phyloP scores from a whole-genome alignment of 2,797 vertebrate genomes.

The Miopithecus talapoin region DNA sequence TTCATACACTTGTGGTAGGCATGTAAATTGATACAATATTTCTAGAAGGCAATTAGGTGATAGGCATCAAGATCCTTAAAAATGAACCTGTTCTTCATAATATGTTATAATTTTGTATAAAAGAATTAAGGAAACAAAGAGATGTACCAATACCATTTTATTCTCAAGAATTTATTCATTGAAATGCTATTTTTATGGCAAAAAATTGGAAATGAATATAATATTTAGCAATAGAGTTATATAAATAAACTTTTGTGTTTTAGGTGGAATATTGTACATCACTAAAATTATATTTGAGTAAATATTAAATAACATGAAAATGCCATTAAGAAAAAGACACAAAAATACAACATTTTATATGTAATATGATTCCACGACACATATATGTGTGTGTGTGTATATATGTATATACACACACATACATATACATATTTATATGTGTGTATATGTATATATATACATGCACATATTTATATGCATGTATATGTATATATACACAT shows the following conservation, averaged over 20 bases:
- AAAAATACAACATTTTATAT: too few relatives aligned
- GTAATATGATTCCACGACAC: too few relatives aligned
- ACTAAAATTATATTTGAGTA: neutral
- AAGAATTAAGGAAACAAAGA: neutral
- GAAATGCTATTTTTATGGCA: neutral
- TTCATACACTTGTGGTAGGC: neutral
- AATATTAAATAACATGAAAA: neutral
- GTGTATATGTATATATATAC: too few relatives aligned
- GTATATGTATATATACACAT: too few relatives aligned
- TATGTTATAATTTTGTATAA: neutral
- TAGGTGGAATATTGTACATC: neutral
- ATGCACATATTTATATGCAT: too few relatives aligned
- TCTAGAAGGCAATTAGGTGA: neutral
- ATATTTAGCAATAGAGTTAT: neutral
- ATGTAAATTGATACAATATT: neutral
- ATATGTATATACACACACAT: too few relatives aligned
- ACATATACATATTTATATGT: too few relatives aligned
- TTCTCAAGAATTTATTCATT: neutral
- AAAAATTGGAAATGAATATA: neutral
- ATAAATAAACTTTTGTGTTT: neutral
- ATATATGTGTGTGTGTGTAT: fast-evolving
- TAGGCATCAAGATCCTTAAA: neutral
- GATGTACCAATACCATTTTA: neutral
- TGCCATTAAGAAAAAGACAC: neutral
- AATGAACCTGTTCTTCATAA: neutral